Conservation (phyloP, 2,797 vertebrate species). For the Onychomys leucogaster region DNA sequence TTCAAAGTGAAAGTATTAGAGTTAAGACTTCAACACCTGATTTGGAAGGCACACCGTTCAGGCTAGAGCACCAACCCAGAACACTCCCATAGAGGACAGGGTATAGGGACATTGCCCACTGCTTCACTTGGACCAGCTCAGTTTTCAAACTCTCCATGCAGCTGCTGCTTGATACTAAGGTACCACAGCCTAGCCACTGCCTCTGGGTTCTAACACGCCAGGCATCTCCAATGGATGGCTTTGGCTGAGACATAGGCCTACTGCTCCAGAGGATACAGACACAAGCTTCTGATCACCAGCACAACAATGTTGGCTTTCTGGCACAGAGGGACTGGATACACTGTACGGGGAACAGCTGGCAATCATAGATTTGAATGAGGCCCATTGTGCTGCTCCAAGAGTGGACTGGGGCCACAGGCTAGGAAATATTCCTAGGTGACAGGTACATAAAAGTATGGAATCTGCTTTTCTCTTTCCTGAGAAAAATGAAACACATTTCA, state of each 20-base stretch:
- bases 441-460: constrained; percentile 55
- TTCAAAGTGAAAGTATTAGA: not conserved
- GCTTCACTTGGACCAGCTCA: not conserved
- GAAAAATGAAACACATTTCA: constrained; percentile 75
- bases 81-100: not conserved
- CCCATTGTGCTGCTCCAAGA: not conserved
- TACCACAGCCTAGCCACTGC: not conserved
- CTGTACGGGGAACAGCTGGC: not conserved
- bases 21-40: not conserved
- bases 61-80: not conserved
- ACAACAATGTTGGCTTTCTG: not conserved
- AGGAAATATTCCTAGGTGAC: constrained; percentile 48
- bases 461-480: constrained; percentile 48
- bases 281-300: not conserved
- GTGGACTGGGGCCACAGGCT: not conserved
- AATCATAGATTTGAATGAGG: not conserved
- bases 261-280: not conserved
- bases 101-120: not conserved
- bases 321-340: not conserved
- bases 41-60: not conserved
- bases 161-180: not conserved
- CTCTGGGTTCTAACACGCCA: not conserved
- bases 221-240: not conserved
- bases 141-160: not conserved
- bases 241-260: not conserved